Evolutionary conservation across 2,888 invertebrate genomes (phyloP), one percentile per base, ranked within the genome.

Genomic region (Agrotis puta): DNA sequence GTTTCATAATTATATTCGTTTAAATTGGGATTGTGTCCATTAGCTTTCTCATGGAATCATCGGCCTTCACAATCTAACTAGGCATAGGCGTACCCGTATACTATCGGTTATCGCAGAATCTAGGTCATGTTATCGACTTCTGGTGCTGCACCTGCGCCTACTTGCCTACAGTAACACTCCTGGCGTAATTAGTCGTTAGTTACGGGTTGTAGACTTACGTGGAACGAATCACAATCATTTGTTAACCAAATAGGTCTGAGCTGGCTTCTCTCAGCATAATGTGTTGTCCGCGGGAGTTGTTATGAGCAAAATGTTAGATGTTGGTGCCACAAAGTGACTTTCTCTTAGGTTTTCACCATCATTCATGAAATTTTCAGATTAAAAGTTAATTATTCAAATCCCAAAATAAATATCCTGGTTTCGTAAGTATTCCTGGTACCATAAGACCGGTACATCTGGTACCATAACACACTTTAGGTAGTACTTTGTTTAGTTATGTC

Each of bases 41-140:
- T 59, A 43, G 54, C 57, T 56, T 66, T 66, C 39, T 62, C 53
- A 70, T 58, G 2, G 5, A n/a, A 57, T 45, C 27, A 22, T 67
- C 67, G 78, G 72, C 78, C 77, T 84, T 82, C 71, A 76, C 56
- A 65, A 72, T 65, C 47, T 64, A 59, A 65, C 56, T 74, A 59
- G 77, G 70, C 20, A 16, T 62, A 65, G 57, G 62, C 18, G 18
- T 54, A 58, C 82, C 27, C 51, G 74, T 65, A 68, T 68, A 65
- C 74, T 82, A 71, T 77, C 56, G 63, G 64, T 64, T 77, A 87
- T 83, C 79, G 86, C 70, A 65, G 77, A 85, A 92, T 90, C 89
- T 92, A 91, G 92, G 92, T 85, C 92, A 85, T 85, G 87, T 85
- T 88, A 88, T 90, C 87, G 78, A 82, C 84, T 88, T 83, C 84